Evolutionary conservation across 2,797 vertebrate species (phyloP).

Genomic region (Onychomys leucogaster): DNA sequence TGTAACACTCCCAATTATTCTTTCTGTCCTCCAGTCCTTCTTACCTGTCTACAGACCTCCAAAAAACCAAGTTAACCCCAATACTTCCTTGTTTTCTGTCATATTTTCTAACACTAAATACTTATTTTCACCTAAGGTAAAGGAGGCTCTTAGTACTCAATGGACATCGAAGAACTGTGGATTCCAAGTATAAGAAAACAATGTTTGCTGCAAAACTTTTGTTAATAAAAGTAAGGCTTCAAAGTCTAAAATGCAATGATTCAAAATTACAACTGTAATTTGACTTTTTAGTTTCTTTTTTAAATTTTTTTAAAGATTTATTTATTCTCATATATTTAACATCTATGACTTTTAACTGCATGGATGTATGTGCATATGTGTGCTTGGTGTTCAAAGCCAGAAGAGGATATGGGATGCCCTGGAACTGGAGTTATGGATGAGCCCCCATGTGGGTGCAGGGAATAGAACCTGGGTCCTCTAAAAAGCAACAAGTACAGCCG

Average conservation of each 20-base stretch:
- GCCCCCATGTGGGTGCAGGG: neutral
- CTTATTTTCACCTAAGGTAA: conserved; percentile 33
- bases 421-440: neutral
- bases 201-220: conserved; percentile 37
- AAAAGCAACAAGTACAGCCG: neutral
- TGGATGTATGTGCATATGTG: neutral
- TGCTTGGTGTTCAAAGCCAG: neutral
- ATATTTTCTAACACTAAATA: conserved; percentile 51
- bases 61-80: conserved; percentile 44
- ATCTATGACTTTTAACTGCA: neutral
- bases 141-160: conserved; percentile 31
- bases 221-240: conserved; percentile 53
- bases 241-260: conserved; percentile 57
- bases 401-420: neutral
- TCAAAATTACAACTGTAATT: conserved; percentile 18
- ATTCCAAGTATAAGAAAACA: conserved; percentile 2
- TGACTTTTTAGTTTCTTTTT: conserved; percentile 35
- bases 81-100: conserved; percentile 10
- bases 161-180: neutral
- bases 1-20: neutral
- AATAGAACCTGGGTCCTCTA: neutral
- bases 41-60: conserved; percentile 16
- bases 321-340: neutral
- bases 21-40: neutral
- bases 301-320: neutral